Evolutionary conservation across 2,888 invertebrate species (phyloP).

Genomic region (Drosophila parthenogenetica): DNA sequence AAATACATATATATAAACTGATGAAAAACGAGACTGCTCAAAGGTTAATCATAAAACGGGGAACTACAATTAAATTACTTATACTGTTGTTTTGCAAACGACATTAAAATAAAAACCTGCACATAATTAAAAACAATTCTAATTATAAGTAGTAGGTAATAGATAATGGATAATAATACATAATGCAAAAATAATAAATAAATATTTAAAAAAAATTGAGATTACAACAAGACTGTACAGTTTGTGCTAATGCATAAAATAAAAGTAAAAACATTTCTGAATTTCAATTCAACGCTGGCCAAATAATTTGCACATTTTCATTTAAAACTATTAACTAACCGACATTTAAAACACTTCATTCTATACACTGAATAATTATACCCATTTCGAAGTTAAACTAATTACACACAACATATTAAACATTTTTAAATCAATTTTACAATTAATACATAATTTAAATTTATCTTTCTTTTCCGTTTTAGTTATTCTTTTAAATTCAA

Average conservation of each 20-base stretch:
- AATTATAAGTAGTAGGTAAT: conserved; percentile 12
- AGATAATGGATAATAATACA: conserved; percentile 32
- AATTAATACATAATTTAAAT: conserved; percentile 30
- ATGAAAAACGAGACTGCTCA: conserved; percentile 30
- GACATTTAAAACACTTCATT: conserved; percentile 28
- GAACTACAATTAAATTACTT: conserved; percentile 44
- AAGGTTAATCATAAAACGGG: conserved; percentile 26
- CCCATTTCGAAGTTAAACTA: conserved; percentile 52
- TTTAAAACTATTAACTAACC: conserved; percentile 50
- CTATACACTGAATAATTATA: conserved; percentile 39
- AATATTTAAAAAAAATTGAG: conserved; percentile 49
- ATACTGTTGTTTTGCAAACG: conserved; percentile 74
- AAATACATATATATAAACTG: conserved; percentile 18
- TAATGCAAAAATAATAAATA: conserved; percentile 67
- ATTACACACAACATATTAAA: conserved; percentile 61
- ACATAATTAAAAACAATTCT: conserved; percentile 28
- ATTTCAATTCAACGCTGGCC: conserved; percentile 54
- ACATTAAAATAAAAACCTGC: conserved; percentile 66
- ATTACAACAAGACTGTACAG: conserved; percentile 76
- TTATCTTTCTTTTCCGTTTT: background rate
- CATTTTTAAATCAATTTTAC: conserved; percentile 47
- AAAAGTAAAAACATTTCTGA: conserved; percentile 41
- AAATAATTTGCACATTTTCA: conserved; percentile 57
- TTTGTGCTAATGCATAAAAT: conserved; percentile 50
- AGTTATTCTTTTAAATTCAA: conserved; percentile 49